These are phyloP conservation scores for Etia nguti DNA, from an alignment of 2,113 vertebrate genomes.

Conservation along the genomic window DNA sequence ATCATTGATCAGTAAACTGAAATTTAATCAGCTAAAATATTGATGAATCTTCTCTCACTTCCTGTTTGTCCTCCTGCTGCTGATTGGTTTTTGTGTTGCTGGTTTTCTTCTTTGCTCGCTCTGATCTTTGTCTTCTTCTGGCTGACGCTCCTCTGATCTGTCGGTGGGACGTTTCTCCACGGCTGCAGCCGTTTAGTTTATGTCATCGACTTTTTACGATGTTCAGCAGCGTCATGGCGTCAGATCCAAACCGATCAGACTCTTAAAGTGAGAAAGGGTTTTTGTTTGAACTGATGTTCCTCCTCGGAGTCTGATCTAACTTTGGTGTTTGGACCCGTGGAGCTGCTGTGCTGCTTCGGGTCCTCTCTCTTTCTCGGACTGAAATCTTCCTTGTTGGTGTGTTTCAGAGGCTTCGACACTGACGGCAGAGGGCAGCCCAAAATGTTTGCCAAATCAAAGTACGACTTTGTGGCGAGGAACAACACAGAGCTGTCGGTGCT, in stretches of 20 bases:
- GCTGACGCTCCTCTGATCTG: not conserved
- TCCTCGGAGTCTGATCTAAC: not conserved
- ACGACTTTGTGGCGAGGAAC: conserved; percentile 92
- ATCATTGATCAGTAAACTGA: not conserved
- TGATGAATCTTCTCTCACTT: not conserved
- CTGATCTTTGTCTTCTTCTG: not conserved
- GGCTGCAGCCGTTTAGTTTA: conserved; percentile 40
- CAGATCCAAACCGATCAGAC: not conserved
- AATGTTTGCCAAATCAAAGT: conserved; percentile 90
- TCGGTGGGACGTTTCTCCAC: conserved; percentile 73
- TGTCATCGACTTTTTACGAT: not conserved
- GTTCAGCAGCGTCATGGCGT: not conserved
- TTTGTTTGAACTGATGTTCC: not conserved
- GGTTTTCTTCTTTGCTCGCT: not conserved
- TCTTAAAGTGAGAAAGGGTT: not conserved
- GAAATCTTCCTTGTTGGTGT: not conserved
- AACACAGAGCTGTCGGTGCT: conserved; percentile 89
- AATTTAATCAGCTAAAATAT: not conserved
- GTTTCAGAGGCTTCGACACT: conserved; percentile 76
- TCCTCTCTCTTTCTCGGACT: not conserved
- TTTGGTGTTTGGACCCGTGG: not conserved
- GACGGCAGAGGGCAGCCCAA: conserved; percentile 69
- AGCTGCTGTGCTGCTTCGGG: not conserved
- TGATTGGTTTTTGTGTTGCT: not conserved
- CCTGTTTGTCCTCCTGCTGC: not conserved